phyloP scores from a whole-genome alignment of 2,888 invertebrate species.

The Meiosimyza decipiens region DNA sequence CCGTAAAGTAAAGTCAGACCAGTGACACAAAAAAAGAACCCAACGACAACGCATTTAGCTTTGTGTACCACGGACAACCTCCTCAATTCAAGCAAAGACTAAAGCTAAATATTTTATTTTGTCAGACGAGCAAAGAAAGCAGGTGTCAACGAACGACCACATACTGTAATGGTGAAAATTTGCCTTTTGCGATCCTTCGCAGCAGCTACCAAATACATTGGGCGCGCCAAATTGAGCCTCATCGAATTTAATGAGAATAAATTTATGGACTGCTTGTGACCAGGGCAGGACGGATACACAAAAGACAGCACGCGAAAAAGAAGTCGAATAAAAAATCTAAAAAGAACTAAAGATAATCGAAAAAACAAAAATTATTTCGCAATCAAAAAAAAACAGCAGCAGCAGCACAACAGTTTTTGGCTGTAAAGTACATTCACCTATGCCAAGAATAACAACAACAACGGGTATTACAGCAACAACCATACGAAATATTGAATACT shows the following conservation, averaged over 20 bases:
- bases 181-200: slow-evolving; percentile 22
- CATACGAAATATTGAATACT: slow-evolving; percentile 19
- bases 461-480: slow-evolving; percentile 15
- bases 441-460: slow-evolving; percentile 16
- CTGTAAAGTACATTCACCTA: slow-evolving; percentile 21
- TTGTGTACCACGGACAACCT: slow-evolving; percentile 3
- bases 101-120: slow-evolving; percentile 40
- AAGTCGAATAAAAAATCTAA: background rate
- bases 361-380: no score
- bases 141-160: background rate
- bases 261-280: slow-evolving; percentile 38
- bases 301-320: background rate
- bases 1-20: background rate
- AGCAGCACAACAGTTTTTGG: background rate
- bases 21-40: background rate
- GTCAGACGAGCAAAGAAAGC: background rate
- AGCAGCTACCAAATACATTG: slow-evolving; percentile 29
- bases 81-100: slow-evolving; percentile 1
- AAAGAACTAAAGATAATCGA: no score
- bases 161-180: slow-evolving; percentile 29
- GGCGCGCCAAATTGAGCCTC: slow-evolving; percentile 45
- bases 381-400: no score
- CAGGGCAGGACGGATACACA: background rate
- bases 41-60: background rate
- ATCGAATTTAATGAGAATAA: slow-evolving; percentile 49